Evolutionary conservation across 2,797 vertebrate species (phyloP).

Genomic region (Apogon hyalosoma): DNA sequence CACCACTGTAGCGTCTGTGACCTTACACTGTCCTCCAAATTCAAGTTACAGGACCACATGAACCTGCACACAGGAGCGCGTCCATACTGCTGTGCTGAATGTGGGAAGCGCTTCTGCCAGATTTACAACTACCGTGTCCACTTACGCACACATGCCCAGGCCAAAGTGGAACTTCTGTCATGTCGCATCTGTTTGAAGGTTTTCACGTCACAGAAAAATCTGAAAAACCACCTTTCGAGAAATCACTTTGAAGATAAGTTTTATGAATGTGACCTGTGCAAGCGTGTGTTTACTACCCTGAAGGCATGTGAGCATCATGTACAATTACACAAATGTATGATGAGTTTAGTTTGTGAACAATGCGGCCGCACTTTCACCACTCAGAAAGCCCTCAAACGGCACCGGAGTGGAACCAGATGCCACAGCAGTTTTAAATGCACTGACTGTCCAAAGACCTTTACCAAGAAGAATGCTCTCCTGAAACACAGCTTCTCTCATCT

Average conservation of each 20-base stretch:
- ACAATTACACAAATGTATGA: constrained; percentile 58
- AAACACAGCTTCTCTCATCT: constrained; percentile 87
- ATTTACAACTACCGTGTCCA: constrained; percentile 81
- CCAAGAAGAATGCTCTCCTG: constrained; percentile 79
- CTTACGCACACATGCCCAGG: constrained; percentile 79
- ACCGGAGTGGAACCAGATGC: constrained; percentile 61
- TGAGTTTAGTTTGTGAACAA: constrained; percentile 59
- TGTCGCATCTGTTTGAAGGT: constrained; percentile 76
- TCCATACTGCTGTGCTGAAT: constrained; percentile 83
- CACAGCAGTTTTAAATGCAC: constrained; percentile 74
- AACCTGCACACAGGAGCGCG: constrained; percentile 83
- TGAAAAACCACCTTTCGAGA: constrained; percentile 72
- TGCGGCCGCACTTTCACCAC: constrained; percentile 76
- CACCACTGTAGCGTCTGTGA: constrained; percentile 77
- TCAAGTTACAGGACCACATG: constrained; percentile 84
- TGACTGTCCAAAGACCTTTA: constrained; percentile 78
- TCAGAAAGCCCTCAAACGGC: constrained; percentile 62
- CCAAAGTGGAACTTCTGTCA: constrained; percentile 27
- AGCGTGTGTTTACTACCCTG: constrained; percentile 78
- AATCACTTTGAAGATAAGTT: constrained; percentile 80
- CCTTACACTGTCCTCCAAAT: constrained; percentile 73
- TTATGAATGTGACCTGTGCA: constrained; percentile 87
- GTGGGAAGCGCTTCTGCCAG: constrained; percentile 85
- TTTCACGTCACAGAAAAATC: constrained; percentile 56
- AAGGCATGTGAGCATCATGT: constrained; percentile 76